Percentiles rank a stretch among this genome's conserved stretches.
phyloP scores from a whole-genome alignment of 2,113 vertebrate species.

The Hepsetus odoe region DNA sequence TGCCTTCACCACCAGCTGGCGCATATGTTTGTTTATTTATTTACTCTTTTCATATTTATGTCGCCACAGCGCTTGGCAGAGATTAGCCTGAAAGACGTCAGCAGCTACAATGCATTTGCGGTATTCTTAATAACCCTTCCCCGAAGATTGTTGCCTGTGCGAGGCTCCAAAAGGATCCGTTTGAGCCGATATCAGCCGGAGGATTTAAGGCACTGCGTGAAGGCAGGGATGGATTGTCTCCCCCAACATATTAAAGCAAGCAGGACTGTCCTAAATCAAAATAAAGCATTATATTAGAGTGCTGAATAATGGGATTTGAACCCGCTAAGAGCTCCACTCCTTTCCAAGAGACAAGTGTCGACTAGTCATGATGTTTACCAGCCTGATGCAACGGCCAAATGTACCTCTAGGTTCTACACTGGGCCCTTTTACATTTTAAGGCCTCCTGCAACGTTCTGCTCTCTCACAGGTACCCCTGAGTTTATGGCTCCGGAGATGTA shows the following conservation, averaged over 20 bases:
- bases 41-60: constrained; percentile 37
- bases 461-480: constrained; percentile 53
- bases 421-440: not conserved
- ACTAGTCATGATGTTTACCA: not conserved
- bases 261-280: not conserved
- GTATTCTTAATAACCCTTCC: not conserved
- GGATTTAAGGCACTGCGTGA: not conserved
- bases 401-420: not conserved
- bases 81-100: constrained; percentile 31
- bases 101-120: not conserved
- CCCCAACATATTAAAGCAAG: not conserved
- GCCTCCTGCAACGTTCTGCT: not conserved
- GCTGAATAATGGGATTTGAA: not conserved
- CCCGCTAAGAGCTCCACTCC: too few species aligned
- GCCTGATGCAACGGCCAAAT: not conserved
- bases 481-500: constrained; percentile 65
- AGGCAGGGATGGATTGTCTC: not conserved
- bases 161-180: not conserved
- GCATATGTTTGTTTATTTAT: constrained; percentile 36
- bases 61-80: constrained; percentile 19
- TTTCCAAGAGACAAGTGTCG: not conserved
- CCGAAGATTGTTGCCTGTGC: not conserved
- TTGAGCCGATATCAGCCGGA: not conserved
- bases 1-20: not conserved
- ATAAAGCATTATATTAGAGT: not conserved